Evolutionary conservation across 2,113 vertebrate species (phyloP), one percentile per base, ranked within the genome.

Genomic region (Microcebus ravelobensis): DNA sequence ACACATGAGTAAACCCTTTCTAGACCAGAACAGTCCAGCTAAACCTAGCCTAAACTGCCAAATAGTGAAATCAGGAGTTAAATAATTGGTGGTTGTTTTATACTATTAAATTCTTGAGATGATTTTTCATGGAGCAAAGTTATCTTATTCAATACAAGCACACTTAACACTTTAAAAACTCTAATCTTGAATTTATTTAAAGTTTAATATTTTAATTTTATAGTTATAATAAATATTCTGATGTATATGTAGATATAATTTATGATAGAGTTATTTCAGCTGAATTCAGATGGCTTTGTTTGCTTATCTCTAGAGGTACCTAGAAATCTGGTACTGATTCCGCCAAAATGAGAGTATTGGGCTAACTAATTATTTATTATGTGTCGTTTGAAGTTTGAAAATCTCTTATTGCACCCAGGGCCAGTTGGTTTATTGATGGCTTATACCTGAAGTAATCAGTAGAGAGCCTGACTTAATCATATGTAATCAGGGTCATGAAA

Each of bases 321-420:
- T 59, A 50, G 8, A 65, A 63, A 81, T 42, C n/a, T 36, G n/a
- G 6, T 21, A 70, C 50, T 70, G 34, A 50, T 34, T 48, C 29
- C 91, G 36, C 27, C 6, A 85, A 80, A 36, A 25, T 68, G 48
- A 91, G 39, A 48, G 8, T 39, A 88, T 27, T 86, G 39, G 20
- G 21, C 8, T 67, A 63, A 45, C 31, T 70, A 63, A 45, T 25
- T 70, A 74, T 34, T 79, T 74, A 74, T 39, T 31, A 76, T 27
- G 6, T 48, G 6, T 27, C 92, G 5, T n/a, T 92, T 87, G 39
- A 90, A 48, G 31, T 59, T 55, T 94, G 36, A 92, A 92, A 96
- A 20, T 48, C 5, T 6, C 18, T 84, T 71, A 29, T 77, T 71
- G 18, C 39, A 80, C 8, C 18, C 55, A 65, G n/a, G 3, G 4